These are phyloP conservation scores for Acyrthosiphon pisum DNA, from an alignment of 1,140 invertebrate genomes.

Conservation along the genomic window DNA sequence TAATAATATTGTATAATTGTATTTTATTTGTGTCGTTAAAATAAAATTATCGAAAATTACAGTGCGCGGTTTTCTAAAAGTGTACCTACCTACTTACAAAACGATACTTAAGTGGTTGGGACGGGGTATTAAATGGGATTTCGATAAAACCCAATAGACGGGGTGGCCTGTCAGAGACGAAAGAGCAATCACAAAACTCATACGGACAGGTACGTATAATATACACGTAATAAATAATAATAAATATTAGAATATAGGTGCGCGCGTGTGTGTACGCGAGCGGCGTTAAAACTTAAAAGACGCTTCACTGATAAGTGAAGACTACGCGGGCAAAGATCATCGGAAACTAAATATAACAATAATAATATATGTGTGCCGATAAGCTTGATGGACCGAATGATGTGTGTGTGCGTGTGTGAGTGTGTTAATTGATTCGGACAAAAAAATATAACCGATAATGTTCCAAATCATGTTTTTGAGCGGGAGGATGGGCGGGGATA, in stretches of 20 bases:
- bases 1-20: not conserved
- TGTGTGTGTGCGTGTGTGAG: not conserved
- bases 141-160: not conserved
- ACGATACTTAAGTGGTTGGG: not conserved
- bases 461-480: not conserved
- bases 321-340: not conserved
- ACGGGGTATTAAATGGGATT: not conserved
- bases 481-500: not conserved
- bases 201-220: not conserved
- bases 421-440: not conserved
- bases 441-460: slow-evolving; percentile 13
- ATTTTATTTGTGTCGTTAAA: not conserved
- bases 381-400: not conserved
- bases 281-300: not conserved
- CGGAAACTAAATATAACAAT: not conserved
- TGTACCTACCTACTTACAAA: not conserved
- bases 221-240: not conserved
- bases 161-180: not conserved
- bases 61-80: not conserved
- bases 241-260: not conserved
- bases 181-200: not conserved
- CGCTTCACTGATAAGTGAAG: not conserved
- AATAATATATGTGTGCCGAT: not conserved
- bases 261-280: not conserved
- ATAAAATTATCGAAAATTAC: not conserved